phyloP scores from a whole-genome alignment of 2,113 vertebrate species.

The Nematolebias whitei region DNA sequence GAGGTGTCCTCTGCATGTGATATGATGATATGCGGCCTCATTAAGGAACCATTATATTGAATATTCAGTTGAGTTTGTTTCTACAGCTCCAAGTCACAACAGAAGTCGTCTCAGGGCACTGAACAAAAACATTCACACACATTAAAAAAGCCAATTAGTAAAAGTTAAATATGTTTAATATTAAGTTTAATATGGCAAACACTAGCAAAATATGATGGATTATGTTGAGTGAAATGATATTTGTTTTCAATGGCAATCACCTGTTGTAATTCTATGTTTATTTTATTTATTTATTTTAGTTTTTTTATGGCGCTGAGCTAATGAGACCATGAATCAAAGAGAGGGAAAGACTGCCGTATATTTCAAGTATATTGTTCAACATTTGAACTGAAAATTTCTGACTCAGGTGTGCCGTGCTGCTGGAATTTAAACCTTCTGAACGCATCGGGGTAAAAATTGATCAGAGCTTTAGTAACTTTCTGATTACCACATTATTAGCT shows the following conservation, averaged over 20 bases:
- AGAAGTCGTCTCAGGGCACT: too few relatives aligned
- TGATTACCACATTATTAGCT: conserved; percentile 32
- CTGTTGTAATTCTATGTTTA: not conserved
- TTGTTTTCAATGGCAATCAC: not conserved
- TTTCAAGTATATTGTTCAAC: conserved; percentile 8
- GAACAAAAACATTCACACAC: too few relatives aligned
- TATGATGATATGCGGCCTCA: conserved; percentile 21
- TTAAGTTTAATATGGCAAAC: conserved; percentile 8
- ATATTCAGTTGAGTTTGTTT: too few relatives aligned
- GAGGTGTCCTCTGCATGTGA: conserved; percentile 14
- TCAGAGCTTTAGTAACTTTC: not conserved
- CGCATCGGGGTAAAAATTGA: not conserved
- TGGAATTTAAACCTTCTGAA: not conserved
- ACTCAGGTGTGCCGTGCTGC: not conserved
- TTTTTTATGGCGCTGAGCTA: not conserved
- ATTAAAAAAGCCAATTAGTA: too few relatives aligned
- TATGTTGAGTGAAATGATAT: not conserved
- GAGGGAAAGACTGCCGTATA: not conserved
- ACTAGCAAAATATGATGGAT: not conserved
- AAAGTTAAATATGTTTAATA: too few relatives aligned
- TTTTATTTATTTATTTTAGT: too few relatives aligned
- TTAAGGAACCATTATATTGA: conserved; percentile 31
- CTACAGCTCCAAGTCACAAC: too few relatives aligned
- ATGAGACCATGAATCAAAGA: not conserved
- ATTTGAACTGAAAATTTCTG: not conserved